Evolutionary conservation across 2,888 invertebrate genomes (phyloP), one percentile per base, ranked within the genome.

Genomic region (Mesorhabditis sp.): DNA sequence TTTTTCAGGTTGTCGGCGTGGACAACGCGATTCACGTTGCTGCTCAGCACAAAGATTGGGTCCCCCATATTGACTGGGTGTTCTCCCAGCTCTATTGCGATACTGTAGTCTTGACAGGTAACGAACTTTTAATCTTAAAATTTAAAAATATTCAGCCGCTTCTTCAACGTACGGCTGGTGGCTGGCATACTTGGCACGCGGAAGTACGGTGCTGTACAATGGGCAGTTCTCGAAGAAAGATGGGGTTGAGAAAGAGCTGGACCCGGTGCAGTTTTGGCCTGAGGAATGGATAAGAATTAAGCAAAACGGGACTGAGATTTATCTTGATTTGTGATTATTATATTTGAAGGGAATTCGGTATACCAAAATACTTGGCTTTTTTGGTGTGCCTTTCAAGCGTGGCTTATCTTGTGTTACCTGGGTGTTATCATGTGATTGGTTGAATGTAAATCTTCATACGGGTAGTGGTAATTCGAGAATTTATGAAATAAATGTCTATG

Each of bases 141-240:
- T 50, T 50, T n/a, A 50, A 50, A 50, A 50, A 50, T 50, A n/a
- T 50, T 50, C 58, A 50, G 58, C 58, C n/a, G 7, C 58, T n/a
- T 10, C 58, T 50, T 50, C 58, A 50, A 50, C 58, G n/a, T 50
- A 50, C 58, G 58, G 58, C 58, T 50, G 58, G 58, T 50, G 58
- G 58, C n/a, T 50, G 58, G 58, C 10, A 10, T 50, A 50, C n/a
- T n/a, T 50, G 10, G 7, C 58, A n/a, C 7, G 58, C 7, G 58
- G 58, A 10, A n/a, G n/a, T 50, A 10, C 7, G n/a, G 58, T 50
- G 58, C 58, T 50, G 10, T 50, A 50, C 58, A 50, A 50, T n/a
- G 58, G 10, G 58, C 7, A 13, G 7, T 50, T 13, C 58, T 50
- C 58, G n/a, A 50, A 50, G 58, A 50, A 50, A 50, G n/a, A 50